phyloP scores from a whole-genome alignment of 2,797 vertebrate species.

The Ceyx erithaca region DNA sequence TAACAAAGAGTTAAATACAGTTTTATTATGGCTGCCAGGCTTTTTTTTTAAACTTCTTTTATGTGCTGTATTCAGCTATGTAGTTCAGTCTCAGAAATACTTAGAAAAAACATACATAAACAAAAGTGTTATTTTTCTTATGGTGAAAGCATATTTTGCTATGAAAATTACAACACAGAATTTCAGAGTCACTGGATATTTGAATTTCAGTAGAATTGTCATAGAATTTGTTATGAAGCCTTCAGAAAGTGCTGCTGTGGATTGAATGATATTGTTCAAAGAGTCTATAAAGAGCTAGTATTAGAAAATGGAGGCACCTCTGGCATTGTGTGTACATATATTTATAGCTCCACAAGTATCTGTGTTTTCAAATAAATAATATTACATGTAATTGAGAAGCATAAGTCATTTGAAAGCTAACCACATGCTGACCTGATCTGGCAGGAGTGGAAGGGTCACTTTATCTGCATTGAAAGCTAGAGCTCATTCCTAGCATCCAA shows the following conservation, averaged over 20 bases:
- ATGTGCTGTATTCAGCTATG: not conserved
- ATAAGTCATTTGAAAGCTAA: not conserved
- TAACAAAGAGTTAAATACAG: not conserved
- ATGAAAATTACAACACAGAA: not conserved
- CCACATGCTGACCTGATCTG: not conserved
- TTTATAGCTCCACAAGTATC: not conserved
- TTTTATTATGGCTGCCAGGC: not conserved
- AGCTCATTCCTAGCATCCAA: not conserved
- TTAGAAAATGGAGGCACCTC: not conserved
- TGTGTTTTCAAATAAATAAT: not conserved
- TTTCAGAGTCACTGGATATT: not conserved
- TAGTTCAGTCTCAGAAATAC: not conserved
- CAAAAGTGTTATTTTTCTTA: not conserved
- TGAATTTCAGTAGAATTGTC: not conserved
- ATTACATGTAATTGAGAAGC: not conserved
- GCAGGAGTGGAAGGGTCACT: not conserved
- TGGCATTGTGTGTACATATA: not conserved
- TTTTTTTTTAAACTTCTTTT: not conserved
- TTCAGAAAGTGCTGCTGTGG: not conserved
- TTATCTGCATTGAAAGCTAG: not conserved
- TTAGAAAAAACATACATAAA: not conserved
- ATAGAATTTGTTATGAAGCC: not conserved
- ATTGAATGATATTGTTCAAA: not conserved
- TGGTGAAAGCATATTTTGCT: not conserved
- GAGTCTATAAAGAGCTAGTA: not conserved